These are phyloP conservation scores for Lasioglossum malachurum DNA, from an alignment of 2,888 invertebrate genomes.

Conservation along the genomic window DNA sequence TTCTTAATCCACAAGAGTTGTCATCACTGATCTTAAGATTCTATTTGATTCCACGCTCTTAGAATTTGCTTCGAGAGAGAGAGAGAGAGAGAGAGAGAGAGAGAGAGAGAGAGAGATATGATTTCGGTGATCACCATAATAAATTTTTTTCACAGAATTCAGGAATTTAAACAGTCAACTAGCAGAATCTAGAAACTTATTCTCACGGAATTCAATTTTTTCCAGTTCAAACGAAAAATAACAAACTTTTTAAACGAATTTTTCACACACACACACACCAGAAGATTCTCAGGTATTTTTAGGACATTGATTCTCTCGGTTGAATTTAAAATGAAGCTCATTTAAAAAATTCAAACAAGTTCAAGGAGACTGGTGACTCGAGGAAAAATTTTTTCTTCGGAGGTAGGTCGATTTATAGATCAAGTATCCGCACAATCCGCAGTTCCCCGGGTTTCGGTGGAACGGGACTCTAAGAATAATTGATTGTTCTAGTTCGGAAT, in stretches of 20 bases:
- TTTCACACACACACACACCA: not conserved
- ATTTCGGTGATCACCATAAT: not conserved
- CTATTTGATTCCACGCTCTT: no score
- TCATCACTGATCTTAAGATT: no score
- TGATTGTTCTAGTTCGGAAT: constrained; percentile 68
- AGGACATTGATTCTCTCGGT: not conserved
- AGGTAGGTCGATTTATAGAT: constrained; percentile 24
- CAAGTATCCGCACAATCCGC: constrained; percentile 45
- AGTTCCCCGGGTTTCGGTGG: constrained; percentile 25
- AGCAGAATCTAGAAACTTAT: not conserved
- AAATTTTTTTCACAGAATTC: not conserved
- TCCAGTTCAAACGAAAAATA: not conserved
- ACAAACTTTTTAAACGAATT: not conserved
- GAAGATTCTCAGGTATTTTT: not conserved
- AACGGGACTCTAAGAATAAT: constrained; percentile 66
- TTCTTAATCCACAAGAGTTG: not conserved
- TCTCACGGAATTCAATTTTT: not conserved
- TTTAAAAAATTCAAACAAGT: not conserved
- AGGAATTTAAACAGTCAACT: not conserved
- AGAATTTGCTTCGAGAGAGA: no score
- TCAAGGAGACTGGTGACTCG: not conserved
- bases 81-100: no score
- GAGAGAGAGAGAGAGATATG: no score
- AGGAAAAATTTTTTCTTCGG: not conserved
- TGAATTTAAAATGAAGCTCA: not conserved